These are phyloP conservation scores for Solenodon paradoxus DNA, from an alignment of 2,113 vertebrate species.

Conservation along the genomic window DNA sequence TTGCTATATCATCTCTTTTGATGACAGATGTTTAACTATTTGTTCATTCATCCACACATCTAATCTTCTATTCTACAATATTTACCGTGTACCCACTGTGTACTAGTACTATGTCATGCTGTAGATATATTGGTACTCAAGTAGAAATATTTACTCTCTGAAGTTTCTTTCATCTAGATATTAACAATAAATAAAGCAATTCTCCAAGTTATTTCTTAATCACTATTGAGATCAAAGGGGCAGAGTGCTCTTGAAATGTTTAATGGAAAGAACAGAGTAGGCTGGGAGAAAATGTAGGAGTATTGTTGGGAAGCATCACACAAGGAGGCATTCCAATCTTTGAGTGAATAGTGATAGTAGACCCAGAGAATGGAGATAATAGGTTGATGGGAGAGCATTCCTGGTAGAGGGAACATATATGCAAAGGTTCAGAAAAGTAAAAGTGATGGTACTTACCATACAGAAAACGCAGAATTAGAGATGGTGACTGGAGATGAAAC, in stretches of 20 bases:
- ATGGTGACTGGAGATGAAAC: no score
- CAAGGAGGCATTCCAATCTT: neutral
- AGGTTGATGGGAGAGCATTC: neutral
- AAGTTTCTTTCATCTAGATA: neutral
- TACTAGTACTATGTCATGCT: fast-evolving
- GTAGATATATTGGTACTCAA: fast-evolving
- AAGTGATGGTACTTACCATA: neutral
- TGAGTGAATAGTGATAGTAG: neutral
- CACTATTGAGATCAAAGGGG: neutral
- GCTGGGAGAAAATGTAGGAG: no score
- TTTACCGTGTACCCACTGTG: neutral
- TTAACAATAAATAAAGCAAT: neutral
- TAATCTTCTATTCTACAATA: neutral
- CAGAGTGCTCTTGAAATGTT: neutral
- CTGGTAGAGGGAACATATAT: neutral
- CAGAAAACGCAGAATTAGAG: neutral
- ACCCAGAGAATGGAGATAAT: no score
- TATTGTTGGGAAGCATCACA: no score
- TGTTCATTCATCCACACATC: fast-evolving
- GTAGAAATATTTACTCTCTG: neutral
- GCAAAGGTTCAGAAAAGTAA: neutral
- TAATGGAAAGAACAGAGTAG: neutral
- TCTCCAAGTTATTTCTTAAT: neutral
- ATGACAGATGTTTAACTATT: neutral
- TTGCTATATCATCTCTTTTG: neutral